Evolutionary conservation across 2,797 vertebrate species (phyloP).

Genomic region (Sebastes diaconus): DNA sequence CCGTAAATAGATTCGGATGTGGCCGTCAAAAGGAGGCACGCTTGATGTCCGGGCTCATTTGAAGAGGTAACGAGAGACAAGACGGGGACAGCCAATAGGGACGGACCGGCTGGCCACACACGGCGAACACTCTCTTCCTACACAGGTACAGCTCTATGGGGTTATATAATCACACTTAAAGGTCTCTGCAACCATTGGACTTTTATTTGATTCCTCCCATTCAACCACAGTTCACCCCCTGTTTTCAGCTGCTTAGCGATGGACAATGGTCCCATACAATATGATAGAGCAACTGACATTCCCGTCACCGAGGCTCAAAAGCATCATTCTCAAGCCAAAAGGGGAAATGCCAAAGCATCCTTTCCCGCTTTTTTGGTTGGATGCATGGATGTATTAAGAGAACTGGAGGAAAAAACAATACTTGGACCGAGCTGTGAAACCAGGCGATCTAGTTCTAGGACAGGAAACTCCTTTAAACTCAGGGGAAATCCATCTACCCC

Average conservation of each 20-base stretch:
- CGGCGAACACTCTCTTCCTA: too few species aligned
- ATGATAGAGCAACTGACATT: background rate
- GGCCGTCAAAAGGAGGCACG: background rate
- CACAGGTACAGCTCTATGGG: background rate
- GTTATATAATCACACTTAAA: background rate
- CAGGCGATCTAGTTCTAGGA: fast-evolving
- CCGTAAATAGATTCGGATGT: conserved; percentile 54
- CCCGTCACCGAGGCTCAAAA: background rate
- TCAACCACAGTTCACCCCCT: background rate
- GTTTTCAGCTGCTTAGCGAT: background rate
- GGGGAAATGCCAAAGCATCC: background rate
- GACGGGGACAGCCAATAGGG: background rate
- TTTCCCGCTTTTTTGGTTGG: fast-evolving
- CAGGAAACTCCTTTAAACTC: too few species aligned
- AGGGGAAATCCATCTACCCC: fast-evolving
- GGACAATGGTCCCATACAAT: background rate
- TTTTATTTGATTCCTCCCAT: background rate
- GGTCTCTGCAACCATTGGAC: background rate
- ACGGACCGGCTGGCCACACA: background rate
- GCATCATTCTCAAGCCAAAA: background rate
- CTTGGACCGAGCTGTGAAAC: too few species aligned
- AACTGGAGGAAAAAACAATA: too few species aligned
- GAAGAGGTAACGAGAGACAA: background rate
- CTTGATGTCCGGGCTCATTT: background rate
- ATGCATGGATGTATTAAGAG: too few species aligned